Conservation (phyloP, 2,888 invertebrate species). For the Mellilla xanthometata region DNA sequence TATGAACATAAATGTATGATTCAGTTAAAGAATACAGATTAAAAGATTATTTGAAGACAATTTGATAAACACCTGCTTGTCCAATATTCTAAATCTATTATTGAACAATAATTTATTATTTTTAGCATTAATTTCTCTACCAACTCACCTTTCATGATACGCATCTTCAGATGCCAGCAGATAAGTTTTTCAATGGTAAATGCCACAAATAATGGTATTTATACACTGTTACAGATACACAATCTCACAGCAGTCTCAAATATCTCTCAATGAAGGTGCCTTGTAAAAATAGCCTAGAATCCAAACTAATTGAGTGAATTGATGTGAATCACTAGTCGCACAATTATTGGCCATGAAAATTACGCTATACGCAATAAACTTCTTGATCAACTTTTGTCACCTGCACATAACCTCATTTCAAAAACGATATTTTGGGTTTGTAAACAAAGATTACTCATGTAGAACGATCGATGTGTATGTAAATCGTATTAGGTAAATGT, state of each 20-base stretch:
- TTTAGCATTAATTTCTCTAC: too few relatives aligned
- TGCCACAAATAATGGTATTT: background rate
- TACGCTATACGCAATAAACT: slow-evolving; percentile 14
- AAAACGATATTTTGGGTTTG: slow-evolving; percentile 38
- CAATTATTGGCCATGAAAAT: slow-evolving; percentile 20
- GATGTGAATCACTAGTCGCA: slow-evolving; percentile 19
- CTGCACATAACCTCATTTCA: slow-evolving; percentile 49
- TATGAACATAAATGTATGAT: too few relatives aligned
- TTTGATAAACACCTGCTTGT: too few relatives aligned
- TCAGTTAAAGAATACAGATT: too few relatives aligned
- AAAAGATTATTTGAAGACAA: too few relatives aligned
- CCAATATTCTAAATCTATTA: too few relatives aligned
- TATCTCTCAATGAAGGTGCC: slow-evolving; percentile 2
- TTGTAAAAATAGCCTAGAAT: slow-evolving; percentile 8
- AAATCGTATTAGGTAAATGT: slow-evolving; percentile 6
- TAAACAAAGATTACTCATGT: slow-evolving; percentile 24
- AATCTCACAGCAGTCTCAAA: slow-evolving; percentile 2
- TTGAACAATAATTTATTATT: too few relatives aligned
- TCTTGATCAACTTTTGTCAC: slow-evolving; percentile 26
- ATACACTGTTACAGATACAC: background rate
- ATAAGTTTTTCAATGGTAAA: background rate
- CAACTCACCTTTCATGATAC: slow-evolving; percentile 14
- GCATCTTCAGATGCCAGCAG: slow-evolving; percentile 6
- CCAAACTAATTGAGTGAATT: slow-evolving; percentile 14
- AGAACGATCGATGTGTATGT: slow-evolving; percentile 12